Base-by-base conservation (phyloP, 2,797 vertebrate genomes). In the Phyllotis vaccarum region DNA sequence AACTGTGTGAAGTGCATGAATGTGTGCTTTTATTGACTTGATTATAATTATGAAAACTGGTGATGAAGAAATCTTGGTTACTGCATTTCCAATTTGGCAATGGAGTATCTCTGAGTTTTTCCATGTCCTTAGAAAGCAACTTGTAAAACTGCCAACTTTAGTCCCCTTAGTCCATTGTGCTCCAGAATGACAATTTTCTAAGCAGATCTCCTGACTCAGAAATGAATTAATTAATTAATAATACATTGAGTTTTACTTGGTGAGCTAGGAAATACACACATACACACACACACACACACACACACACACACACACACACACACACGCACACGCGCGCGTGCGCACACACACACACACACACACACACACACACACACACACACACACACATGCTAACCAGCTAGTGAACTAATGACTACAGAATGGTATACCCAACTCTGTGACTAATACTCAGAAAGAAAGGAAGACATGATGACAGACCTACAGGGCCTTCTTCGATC, bases 201-300 rank as follows among this genome's bases (percentile, higher is more conserved):
- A 72, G 3, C n/a, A 49, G 2, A 34, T 82, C 43, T 46, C 27
- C 31, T 70, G 76, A 81, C 82, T 90, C 37, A 90, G 82, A 95
- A 96, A 93, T 91, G 52, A 40, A 89, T 58, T 46, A 3, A 87
- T 54, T 82, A 54, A 66, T 49, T 29, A 76, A 96, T 68, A 78
- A 89, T 92, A 21, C 76, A 49, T 87, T 8, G 2, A 21, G n/a
- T 92, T 97, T 94, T 70, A 79, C 37, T 81, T 90, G 31, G 52
- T 94, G 62, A 79, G 56, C 82, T 56, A 37, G 24, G 40, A 11
- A 96, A 89, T 31, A 60, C n/a, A 37, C n/a, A n/a, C n/a, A 70
- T 8, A n/a, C 46, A 49, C n/a, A n/a, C n/a, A n/a, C n/a, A n/a
- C n/a, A n/a, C n/a, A n/a, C n/a, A n/a, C n/a, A n/a, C n/a, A n/a